These are phyloP conservation scores for Branchinecta sandiegonensis DNA, from an alignment of 2,888 invertebrate species.

Conservation along the genomic window DNA sequence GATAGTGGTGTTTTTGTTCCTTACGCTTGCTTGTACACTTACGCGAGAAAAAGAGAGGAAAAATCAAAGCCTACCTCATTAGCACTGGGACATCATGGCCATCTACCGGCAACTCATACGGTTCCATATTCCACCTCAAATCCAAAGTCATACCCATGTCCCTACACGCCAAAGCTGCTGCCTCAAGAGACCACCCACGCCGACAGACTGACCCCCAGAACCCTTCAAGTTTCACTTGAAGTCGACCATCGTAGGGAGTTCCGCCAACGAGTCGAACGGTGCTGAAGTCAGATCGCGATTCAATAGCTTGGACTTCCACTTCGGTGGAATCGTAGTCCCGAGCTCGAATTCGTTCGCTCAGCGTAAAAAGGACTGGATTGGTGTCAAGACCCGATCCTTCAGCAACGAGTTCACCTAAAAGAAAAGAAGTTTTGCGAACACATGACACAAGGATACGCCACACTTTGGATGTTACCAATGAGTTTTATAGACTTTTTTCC, in stretches of 20 bases:
- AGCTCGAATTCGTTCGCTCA: slow-evolving; percentile 33
- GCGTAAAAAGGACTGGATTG: slow-evolving; percentile 29
- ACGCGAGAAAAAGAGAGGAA: no score
- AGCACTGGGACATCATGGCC: slow-evolving; percentile 61
- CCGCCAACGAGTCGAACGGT: slow-evolving; percentile 67
- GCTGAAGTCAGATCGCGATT: background rate
- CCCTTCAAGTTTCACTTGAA: slow-evolving; percentile 42
- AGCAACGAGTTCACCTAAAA: slow-evolving; percentile 36
- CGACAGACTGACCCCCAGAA: slow-evolving; percentile 93
- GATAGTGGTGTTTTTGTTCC: no score
- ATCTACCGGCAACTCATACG: slow-evolving; percentile 62
- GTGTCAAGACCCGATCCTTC: slow-evolving; percentile 29
- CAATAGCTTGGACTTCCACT: slow-evolving; percentile 15
- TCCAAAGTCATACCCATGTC: slow-evolving; percentile 84
- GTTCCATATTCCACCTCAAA: slow-evolving; percentile 72
- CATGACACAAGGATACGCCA: no score
- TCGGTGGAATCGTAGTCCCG: slow-evolving; percentile 46
- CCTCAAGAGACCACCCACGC: slow-evolving; percentile 81
- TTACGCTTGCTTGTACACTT: no score
- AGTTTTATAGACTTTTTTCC: background rate
- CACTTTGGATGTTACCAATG: background rate
- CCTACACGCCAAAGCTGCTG: slow-evolving; percentile 86
- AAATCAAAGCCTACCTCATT: slow-evolving; percentile 38
- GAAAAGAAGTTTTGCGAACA: background rate
- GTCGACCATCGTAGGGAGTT: slow-evolving; percentile 65